Evolutionary conservation across 2,888 invertebrate genomes (phyloP), one percentile per base, ranked within the genome.

Genomic region (Melieria crassipennis): DNA sequence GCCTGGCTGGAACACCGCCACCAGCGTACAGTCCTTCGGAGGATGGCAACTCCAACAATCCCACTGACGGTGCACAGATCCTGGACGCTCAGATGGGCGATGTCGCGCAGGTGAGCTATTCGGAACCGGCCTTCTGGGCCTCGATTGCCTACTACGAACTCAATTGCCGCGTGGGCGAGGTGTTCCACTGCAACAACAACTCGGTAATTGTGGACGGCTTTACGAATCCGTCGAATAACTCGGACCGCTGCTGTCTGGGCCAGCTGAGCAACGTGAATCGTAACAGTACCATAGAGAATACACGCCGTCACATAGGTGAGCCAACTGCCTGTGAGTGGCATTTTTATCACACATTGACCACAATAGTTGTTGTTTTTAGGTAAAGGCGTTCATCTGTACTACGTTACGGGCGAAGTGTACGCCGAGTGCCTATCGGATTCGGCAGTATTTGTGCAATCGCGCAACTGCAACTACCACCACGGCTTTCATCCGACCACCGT

Each of bases 401-500:
- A 98, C 82, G 97, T 98, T 0, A 97, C 97, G 4, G 98, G 98
- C 0, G 98, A 98, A 87, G 98, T 99, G 4, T 99, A 96, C 86
- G 98, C 98, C 1, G 98, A 99, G 85, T 99, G 99, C 84, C 88
- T 98, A 70, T 98, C 97, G 4, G 99, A 99, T 86, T 96, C 96
- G 48, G 96, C 98, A 65, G 98, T 99, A 80, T 99, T 99, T 86
- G 98, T 99, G 48, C 99, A 99, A 88, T 97, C 97, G 75, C 92
- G 98, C 71, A 99, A 98, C 87, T 99, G 98, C 87, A 99, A 99
- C 88, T 98, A 97, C 86, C 97, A 97, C 86, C 98, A 99, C 85
- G 95, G 96, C 69, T 99, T 99, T 88, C 98, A 99, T 87, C 98
- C 98, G 45, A 97, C 97, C 65, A 99, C 99, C 0, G 99, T 99